Percentiles rank a stretch among this genome's conserved stretches.
These are phyloP conservation scores for Lepus americanus DNA, from an alignment of 2,113 vertebrate species.

Conservation along the genomic window DNA sequence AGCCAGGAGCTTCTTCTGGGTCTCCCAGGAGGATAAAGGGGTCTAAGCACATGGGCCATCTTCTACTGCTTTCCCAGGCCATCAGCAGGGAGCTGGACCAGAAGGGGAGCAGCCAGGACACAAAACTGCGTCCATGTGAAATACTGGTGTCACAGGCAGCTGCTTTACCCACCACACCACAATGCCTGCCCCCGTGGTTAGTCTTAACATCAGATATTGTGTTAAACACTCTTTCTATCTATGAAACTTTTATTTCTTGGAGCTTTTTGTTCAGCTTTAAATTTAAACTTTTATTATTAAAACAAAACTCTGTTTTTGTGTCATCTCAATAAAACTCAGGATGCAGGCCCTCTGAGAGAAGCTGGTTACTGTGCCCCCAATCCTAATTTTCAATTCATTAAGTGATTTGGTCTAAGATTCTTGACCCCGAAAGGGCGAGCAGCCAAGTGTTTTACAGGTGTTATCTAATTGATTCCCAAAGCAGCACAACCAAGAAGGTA, in stretches of 20 bases:
- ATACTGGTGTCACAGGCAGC: no score
- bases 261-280: neutral
- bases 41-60: no score
- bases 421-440: neutral
- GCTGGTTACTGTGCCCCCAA: neutral
- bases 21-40: no score
- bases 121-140: no score
- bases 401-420: neutral
- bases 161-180: no score
- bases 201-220: neutral
- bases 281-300: neutral
- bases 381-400: neutral
- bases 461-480: neutral
- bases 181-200: no score
- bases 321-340: neutral
- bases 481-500: neutral
- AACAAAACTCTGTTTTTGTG: constrained; percentile 20
- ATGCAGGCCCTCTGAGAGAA: neutral
- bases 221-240: neutral
- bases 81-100: no score
- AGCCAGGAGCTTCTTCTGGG: no score
- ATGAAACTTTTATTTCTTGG: neutral
- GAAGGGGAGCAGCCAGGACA: no score
- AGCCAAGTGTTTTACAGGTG: neutral
- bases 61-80: no score